phyloP scores from a whole-genome alignment of 2,797 vertebrate species.

The Catostomus latipinnis region DNA sequence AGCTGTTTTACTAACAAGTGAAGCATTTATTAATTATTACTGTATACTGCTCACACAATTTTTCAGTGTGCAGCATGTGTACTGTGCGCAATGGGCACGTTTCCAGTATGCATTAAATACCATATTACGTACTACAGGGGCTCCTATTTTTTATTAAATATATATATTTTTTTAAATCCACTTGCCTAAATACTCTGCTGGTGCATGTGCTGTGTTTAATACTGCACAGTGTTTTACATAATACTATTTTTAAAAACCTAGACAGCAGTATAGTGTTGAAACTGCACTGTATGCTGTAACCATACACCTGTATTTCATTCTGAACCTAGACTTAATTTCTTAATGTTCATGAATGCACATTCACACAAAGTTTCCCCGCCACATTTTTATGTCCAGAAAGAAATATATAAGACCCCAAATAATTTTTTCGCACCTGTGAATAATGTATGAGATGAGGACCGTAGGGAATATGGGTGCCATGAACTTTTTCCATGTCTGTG shows the following conservation, averaged over 20 bases:
- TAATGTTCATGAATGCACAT: background rate
- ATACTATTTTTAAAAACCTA: background rate
- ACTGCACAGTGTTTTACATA: background rate
- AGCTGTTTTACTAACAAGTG: background rate
- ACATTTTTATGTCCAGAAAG: background rate
- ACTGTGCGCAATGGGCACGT: background rate
- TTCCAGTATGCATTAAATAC: no score
- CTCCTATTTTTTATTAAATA: no score
- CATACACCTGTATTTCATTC: background rate
- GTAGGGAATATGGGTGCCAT: slow-evolving; percentile 14
- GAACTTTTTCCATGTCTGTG: background rate
- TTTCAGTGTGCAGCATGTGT: no score
- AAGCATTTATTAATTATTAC: background rate
- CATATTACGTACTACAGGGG: no score
- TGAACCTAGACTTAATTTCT: background rate
- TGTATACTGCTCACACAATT: no score
- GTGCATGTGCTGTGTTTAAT: no score
- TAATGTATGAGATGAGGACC: background rate
- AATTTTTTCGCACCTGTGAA: background rate
- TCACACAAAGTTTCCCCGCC: background rate
- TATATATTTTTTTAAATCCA: no score
- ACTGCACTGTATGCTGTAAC: background rate
- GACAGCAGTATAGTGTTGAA: background rate
- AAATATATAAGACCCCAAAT: background rate
- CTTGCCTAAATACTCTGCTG: no score